These are phyloP conservation scores for Actias luna DNA, from an alignment of 2,888 invertebrate genomes.

Conservation along the genomic window DNA sequence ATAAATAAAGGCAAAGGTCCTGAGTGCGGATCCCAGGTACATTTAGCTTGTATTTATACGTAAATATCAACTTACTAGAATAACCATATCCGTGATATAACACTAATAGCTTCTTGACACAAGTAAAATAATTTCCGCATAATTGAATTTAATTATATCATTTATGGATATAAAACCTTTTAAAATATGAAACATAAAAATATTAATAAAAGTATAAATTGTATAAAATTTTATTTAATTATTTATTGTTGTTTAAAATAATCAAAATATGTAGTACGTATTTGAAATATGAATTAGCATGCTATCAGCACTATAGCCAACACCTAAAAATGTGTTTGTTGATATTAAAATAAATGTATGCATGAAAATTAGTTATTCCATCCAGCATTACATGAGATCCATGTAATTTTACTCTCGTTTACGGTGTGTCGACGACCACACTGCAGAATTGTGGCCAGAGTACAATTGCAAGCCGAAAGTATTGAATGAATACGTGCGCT, in stretches of 20 bases:
- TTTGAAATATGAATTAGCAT: no score
- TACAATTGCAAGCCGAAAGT: slow-evolving; percentile 6
- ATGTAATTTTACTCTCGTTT: slow-evolving; percentile 4
- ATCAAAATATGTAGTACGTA: no score
- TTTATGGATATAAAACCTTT: no score
- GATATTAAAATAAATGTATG: neutral
- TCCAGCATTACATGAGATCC: slow-evolving; percentile 2
- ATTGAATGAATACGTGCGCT: slow-evolving; percentile 4
- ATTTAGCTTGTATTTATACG: slow-evolving; percentile 45
- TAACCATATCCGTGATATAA: neutral
- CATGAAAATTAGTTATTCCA: neutral
- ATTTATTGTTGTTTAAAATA: no score
- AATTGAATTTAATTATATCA: no score
- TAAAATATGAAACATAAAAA: no score
- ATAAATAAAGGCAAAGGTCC: slow-evolving; percentile 80
- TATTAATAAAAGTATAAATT: no score
- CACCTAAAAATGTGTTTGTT: neutral
- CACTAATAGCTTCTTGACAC: no score
- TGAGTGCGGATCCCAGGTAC: slow-evolving; percentile 75
- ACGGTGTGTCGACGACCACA: slow-evolving; percentile 9
- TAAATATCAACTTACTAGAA: slow-evolving; percentile 25
- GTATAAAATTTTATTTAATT: no score
- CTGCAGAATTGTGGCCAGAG: slow-evolving; percentile 6
- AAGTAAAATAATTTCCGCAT: no score
- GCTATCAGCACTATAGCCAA: neutral